Evolutionary conservation across 2,888 invertebrate genomes (phyloP).

Genomic region (Acrocera orbiculus): DNA sequence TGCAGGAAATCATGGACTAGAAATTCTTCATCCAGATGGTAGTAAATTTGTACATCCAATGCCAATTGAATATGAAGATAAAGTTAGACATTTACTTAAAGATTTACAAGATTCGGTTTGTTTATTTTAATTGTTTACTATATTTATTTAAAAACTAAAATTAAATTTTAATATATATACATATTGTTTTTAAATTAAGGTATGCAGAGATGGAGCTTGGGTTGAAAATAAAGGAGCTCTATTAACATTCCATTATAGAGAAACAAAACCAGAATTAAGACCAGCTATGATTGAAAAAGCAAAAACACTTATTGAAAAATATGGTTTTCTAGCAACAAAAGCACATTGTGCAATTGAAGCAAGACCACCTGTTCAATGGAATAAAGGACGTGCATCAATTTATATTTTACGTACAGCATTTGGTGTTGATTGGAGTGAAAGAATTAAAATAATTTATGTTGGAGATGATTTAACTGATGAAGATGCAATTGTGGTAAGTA

Average conservation of each 20-base stretch:
- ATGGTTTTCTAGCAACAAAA: constrained; percentile 60
- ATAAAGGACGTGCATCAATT: constrained; percentile 75
- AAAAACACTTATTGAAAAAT: constrained; percentile 48
- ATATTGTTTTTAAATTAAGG: constrained; percentile 30
- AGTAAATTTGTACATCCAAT: constrained; percentile 82
- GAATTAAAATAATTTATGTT: constrained; percentile 75
- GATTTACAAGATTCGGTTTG: constrained; percentile 60
- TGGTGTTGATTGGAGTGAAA: constrained; percentile 80
- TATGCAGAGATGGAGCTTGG: constrained; percentile 78
- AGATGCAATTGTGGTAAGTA: constrained; percentile 67
- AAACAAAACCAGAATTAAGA: constrained; percentile 54
- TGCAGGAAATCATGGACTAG: constrained; percentile 76
- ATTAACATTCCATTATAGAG: constrained; percentile 73
- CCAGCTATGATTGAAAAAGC: constrained; percentile 54
- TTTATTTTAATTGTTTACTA: no score
- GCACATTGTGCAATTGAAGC: constrained; percentile 83
- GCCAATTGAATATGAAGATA: constrained; percentile 68
- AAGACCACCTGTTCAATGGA: constrained; percentile 80
- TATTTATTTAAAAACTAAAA: constrained; percentile 4
- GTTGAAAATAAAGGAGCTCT: constrained; percentile 80
- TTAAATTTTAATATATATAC: neutral
- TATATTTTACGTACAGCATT: constrained; percentile 80
- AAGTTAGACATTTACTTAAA: constrained; percentile 58
- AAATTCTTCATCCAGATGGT: constrained; percentile 77
- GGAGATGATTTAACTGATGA: constrained; percentile 82